Evolutionary conservation across 2,888 invertebrate species (phyloP).

Genomic region (Drosophila subsilvestris): DNA sequence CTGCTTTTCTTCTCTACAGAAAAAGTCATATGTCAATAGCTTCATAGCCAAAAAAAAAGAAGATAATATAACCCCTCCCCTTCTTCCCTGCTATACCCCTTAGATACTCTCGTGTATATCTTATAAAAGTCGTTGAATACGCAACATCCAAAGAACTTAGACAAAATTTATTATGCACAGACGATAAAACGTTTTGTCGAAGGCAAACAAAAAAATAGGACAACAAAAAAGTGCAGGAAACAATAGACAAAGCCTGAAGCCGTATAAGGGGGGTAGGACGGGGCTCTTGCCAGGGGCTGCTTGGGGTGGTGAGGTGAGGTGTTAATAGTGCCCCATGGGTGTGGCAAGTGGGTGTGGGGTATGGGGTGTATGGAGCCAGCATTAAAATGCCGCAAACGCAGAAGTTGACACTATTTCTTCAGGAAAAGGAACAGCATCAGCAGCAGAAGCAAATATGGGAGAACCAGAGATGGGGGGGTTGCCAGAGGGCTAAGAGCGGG

Average conservation of each 20-base stretch:
- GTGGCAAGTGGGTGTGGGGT: conserved; percentile 12
- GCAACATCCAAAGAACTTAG: conserved; percentile 27
- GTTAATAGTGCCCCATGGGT: conserved; percentile 52
- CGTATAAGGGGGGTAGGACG: background rate
- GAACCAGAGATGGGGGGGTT: background rate
- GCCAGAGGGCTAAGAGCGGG: background rate
- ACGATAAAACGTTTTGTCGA: conserved; percentile 75
- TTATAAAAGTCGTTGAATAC: conserved; percentile 26
- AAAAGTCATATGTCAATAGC: conserved; percentile 62
- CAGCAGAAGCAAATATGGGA: conserved; percentile 13
- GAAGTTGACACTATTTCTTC: conserved; percentile 74
- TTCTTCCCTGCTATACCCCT: background rate
- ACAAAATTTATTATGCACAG: conserved; percentile 77
- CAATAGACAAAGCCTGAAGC: conserved; percentile 65
- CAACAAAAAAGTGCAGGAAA: conserved; percentile 56
- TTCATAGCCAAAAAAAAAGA: conserved; percentile 48
- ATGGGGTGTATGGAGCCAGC: conserved; percentile 32
- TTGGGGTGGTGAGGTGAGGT: conserved; percentile 43
- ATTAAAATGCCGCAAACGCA: conserved; percentile 75
- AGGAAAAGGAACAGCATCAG: conserved; percentile 39
- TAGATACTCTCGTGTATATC: background rate
- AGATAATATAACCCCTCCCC: background rate
- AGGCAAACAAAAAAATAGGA: conserved; percentile 24
- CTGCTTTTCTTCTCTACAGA: too few relatives aligned
- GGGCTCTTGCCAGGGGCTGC: background rate